phyloP scores from a whole-genome alignment of 2,113 vertebrate genomes.

The Deroptyus accipitrinus region DNA sequence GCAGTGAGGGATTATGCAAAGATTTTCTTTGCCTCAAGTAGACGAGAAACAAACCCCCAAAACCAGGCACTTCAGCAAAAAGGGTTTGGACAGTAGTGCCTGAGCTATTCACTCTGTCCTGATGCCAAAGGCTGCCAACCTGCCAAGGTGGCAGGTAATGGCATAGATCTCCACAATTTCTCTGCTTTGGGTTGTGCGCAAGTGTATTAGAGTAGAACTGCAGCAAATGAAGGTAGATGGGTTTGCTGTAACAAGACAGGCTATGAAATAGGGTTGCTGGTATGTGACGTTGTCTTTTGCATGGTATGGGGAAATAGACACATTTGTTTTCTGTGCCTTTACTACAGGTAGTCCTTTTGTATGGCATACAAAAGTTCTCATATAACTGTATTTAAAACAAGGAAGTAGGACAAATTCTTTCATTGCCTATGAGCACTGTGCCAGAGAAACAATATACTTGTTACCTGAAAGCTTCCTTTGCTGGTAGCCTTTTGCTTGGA shows the following conservation, averaged over 20 bases:
- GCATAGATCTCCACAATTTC: not conserved
- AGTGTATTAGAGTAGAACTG: not conserved
- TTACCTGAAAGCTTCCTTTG: not conserved
- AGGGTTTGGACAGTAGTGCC: not conserved
- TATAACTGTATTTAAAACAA: not conserved
- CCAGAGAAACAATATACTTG: not conserved
- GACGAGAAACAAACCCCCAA: not conserved
- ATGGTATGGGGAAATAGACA: not conserved
- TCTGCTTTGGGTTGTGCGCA: not conserved
- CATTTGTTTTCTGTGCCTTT: not conserved
- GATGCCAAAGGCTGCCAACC: not conserved
- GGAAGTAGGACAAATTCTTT: not conserved
- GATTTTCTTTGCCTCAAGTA: not conserved
- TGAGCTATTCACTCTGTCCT: not conserved
- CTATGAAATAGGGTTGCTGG: not conserved
- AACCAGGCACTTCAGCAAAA: not conserved
- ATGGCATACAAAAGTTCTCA: accelerated
- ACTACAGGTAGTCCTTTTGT: not conserved
- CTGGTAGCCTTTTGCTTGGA: not conserved
- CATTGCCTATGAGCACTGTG: not conserved
- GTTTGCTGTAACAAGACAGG: not conserved
- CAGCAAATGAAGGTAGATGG: not conserved
- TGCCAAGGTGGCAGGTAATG: not conserved
- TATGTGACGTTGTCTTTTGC: not conserved
- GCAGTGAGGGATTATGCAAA: not conserved